These are phyloP conservation scores for Penaeus japonicus DNA, from an alignment of 1,140 invertebrate species.

Conservation along the genomic window DNA sequence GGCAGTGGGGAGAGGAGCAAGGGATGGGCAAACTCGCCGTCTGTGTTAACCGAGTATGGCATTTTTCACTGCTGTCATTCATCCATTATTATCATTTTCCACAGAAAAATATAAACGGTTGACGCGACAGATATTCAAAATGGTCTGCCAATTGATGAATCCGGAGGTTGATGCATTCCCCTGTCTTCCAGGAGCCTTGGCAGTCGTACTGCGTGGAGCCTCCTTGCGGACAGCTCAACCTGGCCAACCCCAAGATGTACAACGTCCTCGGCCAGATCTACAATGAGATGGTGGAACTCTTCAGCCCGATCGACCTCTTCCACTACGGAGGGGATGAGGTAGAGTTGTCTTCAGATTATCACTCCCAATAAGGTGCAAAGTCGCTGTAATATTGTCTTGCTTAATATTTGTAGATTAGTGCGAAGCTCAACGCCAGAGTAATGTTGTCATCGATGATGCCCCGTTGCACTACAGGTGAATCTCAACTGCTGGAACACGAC, in stretches of 20 bases:
- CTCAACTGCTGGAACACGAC: slow-evolving; percentile 81
- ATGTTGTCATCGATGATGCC: neutral
- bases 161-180: neutral
- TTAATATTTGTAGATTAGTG: neutral
- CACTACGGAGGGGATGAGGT: slow-evolving; percentile 92
- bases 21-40: slow-evolving; percentile 67
- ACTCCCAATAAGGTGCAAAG: too few relatives aligned
- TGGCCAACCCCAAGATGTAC: slow-evolving; percentile 77
- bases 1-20: slow-evolving; percentile 76
- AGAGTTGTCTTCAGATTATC: neutral
- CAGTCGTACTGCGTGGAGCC: slow-evolving; percentile 80
- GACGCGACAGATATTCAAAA: neutral
- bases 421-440: neutral
- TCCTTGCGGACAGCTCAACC: slow-evolving; percentile 86
- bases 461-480: slow-evolving; percentile 61
- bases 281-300: slow-evolving; percentile 52
- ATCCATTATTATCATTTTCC: neutral
- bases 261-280: slow-evolving; percentile 68
- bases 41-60: slow-evolving; percentile 66
- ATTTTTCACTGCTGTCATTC: neutral
- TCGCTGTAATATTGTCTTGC: neutral
- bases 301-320: slow-evolving; percentile 68
- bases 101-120: neutral
- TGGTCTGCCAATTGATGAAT: neutral
- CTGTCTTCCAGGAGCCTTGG: slow-evolving; percentile 74